These are phyloP conservation scores for Actinostola sp. DNA, from an alignment of 92 coral and sea anemone genomes.

Conservation along the genomic window DNA sequence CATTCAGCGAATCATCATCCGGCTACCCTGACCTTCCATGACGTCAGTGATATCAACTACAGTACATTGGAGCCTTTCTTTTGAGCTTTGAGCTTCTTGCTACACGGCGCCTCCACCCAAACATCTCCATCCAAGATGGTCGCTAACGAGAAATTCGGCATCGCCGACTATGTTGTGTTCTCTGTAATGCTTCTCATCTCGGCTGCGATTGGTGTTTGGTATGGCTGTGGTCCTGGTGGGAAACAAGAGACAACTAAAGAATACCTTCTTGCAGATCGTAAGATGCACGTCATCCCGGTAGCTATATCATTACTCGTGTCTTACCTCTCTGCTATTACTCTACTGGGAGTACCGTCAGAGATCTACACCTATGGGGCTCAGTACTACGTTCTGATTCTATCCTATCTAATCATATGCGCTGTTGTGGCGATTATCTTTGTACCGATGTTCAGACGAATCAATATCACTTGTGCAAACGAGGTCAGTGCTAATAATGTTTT, in stretches of 20 bases:
- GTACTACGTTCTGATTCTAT: conserved; percentile 74
- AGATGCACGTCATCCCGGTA: conserved; percentile 73
- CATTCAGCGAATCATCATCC: background rate
- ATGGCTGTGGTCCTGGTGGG: conserved; percentile 91
- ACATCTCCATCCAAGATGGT: conserved; percentile 3
- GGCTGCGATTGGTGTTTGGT: conserved; percentile 84
- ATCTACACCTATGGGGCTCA: conserved; percentile 92
- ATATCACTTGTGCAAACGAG: conserved; percentile 85
- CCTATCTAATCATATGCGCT: conserved; percentile 70
- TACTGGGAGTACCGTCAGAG: conserved; percentile 92
- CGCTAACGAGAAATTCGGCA: conserved; percentile 58
- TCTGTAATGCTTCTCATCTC: conserved; percentile 80
- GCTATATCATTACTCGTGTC: conserved; percentile 84
- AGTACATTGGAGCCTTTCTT: background rate
- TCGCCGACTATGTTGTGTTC: conserved; percentile 81
- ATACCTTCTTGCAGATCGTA: conserved; percentile 80
- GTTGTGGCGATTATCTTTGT: conserved; percentile 76
- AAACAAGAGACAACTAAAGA: conserved; percentile 83
- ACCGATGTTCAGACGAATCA: conserved; percentile 79
- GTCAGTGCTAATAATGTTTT: too few species aligned
- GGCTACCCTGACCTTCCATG: background rate
- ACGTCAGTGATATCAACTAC: conserved; percentile 3
- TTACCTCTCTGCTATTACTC: conserved; percentile 84
- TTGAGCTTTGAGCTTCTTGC: too few species aligned
- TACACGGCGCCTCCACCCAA: background rate